Base-by-base conservation (phyloP, 30 jellyfish, hydroid and myxozoan species). In the Pelagia noctiluca region DNA sequence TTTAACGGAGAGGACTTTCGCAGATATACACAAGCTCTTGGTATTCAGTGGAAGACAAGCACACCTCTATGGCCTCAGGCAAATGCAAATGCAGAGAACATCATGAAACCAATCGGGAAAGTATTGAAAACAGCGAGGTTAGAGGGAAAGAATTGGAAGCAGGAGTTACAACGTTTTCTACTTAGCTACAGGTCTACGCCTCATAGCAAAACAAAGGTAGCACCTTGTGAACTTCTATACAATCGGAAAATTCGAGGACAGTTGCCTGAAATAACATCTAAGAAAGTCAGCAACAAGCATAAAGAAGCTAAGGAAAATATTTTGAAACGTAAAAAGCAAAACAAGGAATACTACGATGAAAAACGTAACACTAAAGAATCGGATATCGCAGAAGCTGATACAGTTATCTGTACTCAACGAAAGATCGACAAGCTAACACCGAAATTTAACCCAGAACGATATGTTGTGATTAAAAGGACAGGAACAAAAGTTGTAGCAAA, bases 81-180 rank as follows among this genome's bases (percentile, higher is more conserved):
- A 36, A 29, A 78, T 60, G 78, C 89, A 7, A 78, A 60, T 64
- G 89, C 61, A 5, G 89, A 78, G 42, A 78, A 36, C 68, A 57
- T 78, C 64, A 78, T 22, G 25, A 78, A 78, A 38, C 64, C 89
- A 54, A 18, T 78, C 10, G 64, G 47, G 33, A 78, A 78, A 32
- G 64, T 78, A 62, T 57, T 78, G 38, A 53, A 78, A 28, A 78
- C 80, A 62, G 80, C 72, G 22, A 38, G 61, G 1, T 29, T 78
- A 0, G 89, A 78, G 49, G 89, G 60, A 71, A 80, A 63, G 36
- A 80, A 64, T 76, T 80, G 90, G 90, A 78, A 64, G 62, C 89
- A 78, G 47, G 89, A 33, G 38, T 71, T 54, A 42, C 89, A 78
- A 78, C 46, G 89, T 33, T 78, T 78, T 63, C 63, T 78, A 35